Evolutionary conservation across 2,113 vertebrate genomes (phyloP).

Genomic region (Zapus hudsonius): DNA sequence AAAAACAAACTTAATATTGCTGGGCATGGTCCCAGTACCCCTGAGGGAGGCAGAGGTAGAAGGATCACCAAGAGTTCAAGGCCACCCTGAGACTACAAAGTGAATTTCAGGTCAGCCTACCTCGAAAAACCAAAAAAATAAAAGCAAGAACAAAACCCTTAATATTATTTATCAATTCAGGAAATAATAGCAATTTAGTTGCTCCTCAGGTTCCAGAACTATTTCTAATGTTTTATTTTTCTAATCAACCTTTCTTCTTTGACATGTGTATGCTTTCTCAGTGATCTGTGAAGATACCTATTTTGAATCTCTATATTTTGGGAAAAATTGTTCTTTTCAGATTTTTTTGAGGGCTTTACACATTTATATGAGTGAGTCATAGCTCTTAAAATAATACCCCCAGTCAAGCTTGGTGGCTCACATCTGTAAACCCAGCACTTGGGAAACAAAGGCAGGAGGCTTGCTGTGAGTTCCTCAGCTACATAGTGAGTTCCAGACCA

Average conservation of each 20-base stretch:
- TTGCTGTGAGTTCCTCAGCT: not conserved
- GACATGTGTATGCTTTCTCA: not conserved
- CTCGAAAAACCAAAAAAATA: too few relatives aligned
- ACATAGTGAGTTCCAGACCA: not conserved
- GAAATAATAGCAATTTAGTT: not conserved
- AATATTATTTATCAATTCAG: not conserved
- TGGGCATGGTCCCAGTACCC: too few relatives aligned
- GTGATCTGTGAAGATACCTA: not conserved
- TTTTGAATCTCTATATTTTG: not conserved
- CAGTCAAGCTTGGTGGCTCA: not conserved
- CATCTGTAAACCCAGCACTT: not conserved
- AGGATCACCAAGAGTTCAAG: too few relatives aligned
- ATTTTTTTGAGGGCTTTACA: not conserved
- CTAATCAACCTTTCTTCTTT: not conserved
- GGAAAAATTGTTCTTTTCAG: not conserved
- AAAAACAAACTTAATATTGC: too few relatives aligned
- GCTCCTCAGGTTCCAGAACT: not conserved
- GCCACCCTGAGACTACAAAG: too few relatives aligned
- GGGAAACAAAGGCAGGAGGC: not conserved
- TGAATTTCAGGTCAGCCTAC: too few relatives aligned
- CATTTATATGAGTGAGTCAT: not conserved
- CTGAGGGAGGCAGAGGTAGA: too few relatives aligned
- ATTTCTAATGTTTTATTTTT: not conserved
- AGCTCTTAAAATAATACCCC: not conserved
- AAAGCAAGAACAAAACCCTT: not conserved